These are phyloP conservation scores for Drosophila persimilis DNA, from an alignment of 1,140 invertebrate genomes.

Conservation along the genomic window DNA sequence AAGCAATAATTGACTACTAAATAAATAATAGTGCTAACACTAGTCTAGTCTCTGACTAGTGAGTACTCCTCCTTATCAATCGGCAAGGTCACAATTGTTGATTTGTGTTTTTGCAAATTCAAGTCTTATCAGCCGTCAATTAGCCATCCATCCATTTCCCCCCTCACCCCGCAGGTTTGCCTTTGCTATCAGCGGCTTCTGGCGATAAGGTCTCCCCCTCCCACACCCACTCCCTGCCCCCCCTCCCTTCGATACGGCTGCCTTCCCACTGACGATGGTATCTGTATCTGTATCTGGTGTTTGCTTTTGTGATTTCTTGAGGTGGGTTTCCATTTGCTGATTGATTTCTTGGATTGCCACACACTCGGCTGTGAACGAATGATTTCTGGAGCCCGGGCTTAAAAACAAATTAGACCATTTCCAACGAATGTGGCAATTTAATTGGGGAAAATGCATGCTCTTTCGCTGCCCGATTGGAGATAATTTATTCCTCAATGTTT, in stretches of 20 bases:
- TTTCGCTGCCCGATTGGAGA: background rate
- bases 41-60: too few relatives aligned
- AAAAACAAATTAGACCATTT: conserved; percentile 53
- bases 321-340: conserved; percentile 42
- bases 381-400: conserved; percentile 25
- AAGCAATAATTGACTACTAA: too few relatives aligned
- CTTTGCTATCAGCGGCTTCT: conserved; percentile 32
- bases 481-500: background rate
- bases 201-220: conserved; percentile 20
- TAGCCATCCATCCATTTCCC: conserved; percentile 8
- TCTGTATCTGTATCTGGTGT: conserved; percentile 16
- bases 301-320: conserved; percentile 38
- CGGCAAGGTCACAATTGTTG: background rate
- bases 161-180: conserved; percentile 17
- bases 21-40: too few relatives aligned
- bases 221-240: too few relatives aligned
- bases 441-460: background rate
- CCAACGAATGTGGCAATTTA: background rate
- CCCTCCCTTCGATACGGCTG: conserved; percentile 8
- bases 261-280: conserved; percentile 19
- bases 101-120: conserved; percentile 10
- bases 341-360: conserved; percentile 41
- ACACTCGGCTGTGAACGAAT: background rate
- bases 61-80: background rate
- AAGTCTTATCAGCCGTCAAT: conserved; percentile 33